Evolutionary conservation across 2,888 invertebrate genomes (phyloP).

Genomic region (Idaea aversata): DNA sequence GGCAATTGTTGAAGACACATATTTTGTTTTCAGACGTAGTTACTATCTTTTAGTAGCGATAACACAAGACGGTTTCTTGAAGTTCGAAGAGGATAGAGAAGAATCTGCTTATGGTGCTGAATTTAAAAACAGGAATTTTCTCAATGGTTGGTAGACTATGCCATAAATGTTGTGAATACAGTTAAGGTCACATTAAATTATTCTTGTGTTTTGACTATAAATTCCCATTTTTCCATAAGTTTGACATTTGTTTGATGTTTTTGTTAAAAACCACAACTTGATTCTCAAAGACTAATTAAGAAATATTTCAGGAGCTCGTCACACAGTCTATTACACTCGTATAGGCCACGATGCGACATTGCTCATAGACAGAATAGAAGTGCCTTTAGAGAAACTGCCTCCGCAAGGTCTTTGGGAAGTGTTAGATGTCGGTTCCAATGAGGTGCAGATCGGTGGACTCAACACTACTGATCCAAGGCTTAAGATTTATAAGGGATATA

Average conservation of each 20-base stretch:
- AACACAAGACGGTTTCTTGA: conserved; percentile 90
- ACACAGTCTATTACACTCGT: conserved; percentile 86
- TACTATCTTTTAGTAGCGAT: conserved; percentile 91
- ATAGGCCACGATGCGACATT: conserved; percentile 86
- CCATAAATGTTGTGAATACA: too few relatives aligned
- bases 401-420: conserved; percentile 85
- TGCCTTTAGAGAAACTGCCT: conserved; percentile 84
- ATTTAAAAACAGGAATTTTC: conserved; percentile 88
- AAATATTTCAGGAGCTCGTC: conserved; percentile 82
- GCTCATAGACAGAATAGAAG: conserved; percentile 87
- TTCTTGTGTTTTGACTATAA: too few relatives aligned
- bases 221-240: too few relatives aligned
- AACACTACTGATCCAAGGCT: conserved; percentile 91
- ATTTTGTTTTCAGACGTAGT: conserved; percentile 81
- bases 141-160: conserved; percentile 85
- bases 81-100: conserved; percentile 92
- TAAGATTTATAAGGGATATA: conserved; percentile 91
- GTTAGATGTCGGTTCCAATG: conserved; percentile 85
- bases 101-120: conserved; percentile 86
- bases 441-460: conserved; percentile 92
- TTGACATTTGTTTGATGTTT: too few relatives aligned
- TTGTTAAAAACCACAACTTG: too few relatives aligned
- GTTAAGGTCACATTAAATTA: too few relatives aligned
- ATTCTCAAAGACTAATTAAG: neutral
- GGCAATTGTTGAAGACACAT: neutral